Conservation (phyloP, 2,113 vertebrate species). For the Syngnathus floridae region DNA sequence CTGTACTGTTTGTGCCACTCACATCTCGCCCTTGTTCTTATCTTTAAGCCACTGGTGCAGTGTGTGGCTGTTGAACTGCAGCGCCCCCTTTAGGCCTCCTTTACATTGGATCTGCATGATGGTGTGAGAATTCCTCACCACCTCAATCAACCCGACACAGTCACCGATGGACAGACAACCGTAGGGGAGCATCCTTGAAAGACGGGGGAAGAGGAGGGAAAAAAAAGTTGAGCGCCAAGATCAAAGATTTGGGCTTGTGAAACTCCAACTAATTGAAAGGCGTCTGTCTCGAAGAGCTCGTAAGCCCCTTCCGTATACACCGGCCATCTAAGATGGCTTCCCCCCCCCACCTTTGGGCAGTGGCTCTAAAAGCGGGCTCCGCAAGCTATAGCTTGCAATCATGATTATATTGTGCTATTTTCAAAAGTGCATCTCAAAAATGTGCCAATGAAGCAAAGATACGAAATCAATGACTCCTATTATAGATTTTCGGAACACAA, state of each 20-base stretch:
- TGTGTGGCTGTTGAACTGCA: slow-evolving; percentile 97
- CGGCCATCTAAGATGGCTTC: neutral
- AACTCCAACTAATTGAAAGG: neutral
- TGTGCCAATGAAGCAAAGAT: no score
- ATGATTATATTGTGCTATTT: no score
- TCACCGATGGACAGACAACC: slow-evolving; percentile 96
- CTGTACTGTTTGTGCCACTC: slow-evolving; percentile 49
- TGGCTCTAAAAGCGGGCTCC: no score
- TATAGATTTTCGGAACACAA: no score
- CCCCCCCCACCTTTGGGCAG: neutral
- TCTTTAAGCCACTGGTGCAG: slow-evolving; percentile 98
- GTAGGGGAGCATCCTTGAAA: slow-evolving; percentile 90
- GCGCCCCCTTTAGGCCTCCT: slow-evolving; percentile 92
- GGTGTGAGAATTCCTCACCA: slow-evolving; percentile 94
- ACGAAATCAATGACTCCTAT: no score
- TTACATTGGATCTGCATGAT: slow-evolving; percentile 99
- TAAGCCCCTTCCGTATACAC: neutral
- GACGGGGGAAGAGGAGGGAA: neutral
- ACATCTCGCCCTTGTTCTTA: slow-evolving; percentile 99
- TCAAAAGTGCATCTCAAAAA: no score
- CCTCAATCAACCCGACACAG: slow-evolving; percentile 96
- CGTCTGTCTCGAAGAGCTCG: neutral
- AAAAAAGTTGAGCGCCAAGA: neutral
- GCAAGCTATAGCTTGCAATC: no score
- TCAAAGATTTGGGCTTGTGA: neutral